Evolutionary conservation across 2,113 vertebrate species (phyloP), one percentile per base, ranked within the genome.

Genomic region (Ptyas mucosa): DNA sequence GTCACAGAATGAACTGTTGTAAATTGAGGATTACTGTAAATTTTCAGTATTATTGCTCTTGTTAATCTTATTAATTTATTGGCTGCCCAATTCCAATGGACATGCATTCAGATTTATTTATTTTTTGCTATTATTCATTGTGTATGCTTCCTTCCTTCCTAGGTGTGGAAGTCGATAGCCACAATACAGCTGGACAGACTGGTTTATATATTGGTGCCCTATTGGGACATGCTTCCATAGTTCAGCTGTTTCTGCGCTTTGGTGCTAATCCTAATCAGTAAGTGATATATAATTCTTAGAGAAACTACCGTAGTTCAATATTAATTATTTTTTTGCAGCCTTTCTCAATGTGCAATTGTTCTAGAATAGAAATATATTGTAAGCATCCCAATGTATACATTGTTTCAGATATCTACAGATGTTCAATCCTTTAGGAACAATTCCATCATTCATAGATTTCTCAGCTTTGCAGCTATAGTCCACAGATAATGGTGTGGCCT

Each of bases 261-360:
- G 95, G 95, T 0, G 95, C 95, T 58, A 94, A 95, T 69, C 93
- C 95, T 29, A 97, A 96, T 93, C 97, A 97, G 94, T 96, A 90
- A 95, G 95, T 94, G 52, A n/a, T 85, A 51, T 43, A 18, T 54
- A 93, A 64, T 55, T 89, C 89, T 10, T 34, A 52, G 20, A 89
- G 88, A 5, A 24, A 23, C 14, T 14, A n/a, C n/a, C n/a, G n/a
- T n/a, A 55, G 24, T 43, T 85, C 34, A 29, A 87, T 12, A 34
- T n/a, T 69, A 43, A 11, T 46, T 52, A 43, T 54, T 7, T 29
- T 51, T 85, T 26, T 10, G 7, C 8, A 34, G 5, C 43, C 20
- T 52, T 39, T 6, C 53, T 55, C 21, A 54, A 20, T 20, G 87
- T 20, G 51, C 51, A 53, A 52, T 26, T 49, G 14, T 88, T 34